Base-by-base conservation (phyloP, 2,888 invertebrate genomes). In the Leptopilina syphax region DNA sequence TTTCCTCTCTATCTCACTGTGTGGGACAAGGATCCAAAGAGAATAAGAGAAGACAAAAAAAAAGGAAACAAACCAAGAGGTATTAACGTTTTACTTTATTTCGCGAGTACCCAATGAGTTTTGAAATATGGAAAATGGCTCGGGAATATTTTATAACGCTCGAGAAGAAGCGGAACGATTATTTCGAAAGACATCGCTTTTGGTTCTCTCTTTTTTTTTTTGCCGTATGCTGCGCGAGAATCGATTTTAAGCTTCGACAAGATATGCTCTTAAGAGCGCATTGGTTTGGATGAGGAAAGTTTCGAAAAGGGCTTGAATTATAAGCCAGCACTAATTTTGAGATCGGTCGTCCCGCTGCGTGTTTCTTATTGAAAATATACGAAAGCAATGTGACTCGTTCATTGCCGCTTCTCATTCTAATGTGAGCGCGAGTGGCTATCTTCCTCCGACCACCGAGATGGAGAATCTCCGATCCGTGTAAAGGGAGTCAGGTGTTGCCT, bases 51-150 rank as follows among this genome's bases (percentile, higher is more conserved):
- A 47, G 66, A 77, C 63, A 77, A 78, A 77, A 65, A 60, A 79
- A 80, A 84, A 84, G 81, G 77, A 81, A 24, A 65, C 68, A 80
- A 80, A 81, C 70, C 84, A 85, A 87, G 86, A 88, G 86, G 89
- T 89, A 90, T 90, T 89, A 90, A 87, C 85, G 86, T 86, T 87
- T 85, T 89, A 88, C 86, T 87, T 88, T 89, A 88, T 89, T 50
- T 87, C 87, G 85, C 83, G 85, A 84, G 86, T 85, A 82, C 84
- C 85, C 87, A 85, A 88, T 89, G 87, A 88, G 87, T 88, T 89
- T 85, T 87, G 86, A 89, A 88, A 89, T 88, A 87, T 87, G 89
- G 85, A 87, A 88, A 89, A 86, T 86, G 81, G 79, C 77, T 79
- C 6, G 73, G 73, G 73, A 80, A 81, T 81, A 81, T 68, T 80